Base-by-base conservation (phyloP, 2,113 vertebrate genomes). In the Oreochromis niloticus region DNA sequence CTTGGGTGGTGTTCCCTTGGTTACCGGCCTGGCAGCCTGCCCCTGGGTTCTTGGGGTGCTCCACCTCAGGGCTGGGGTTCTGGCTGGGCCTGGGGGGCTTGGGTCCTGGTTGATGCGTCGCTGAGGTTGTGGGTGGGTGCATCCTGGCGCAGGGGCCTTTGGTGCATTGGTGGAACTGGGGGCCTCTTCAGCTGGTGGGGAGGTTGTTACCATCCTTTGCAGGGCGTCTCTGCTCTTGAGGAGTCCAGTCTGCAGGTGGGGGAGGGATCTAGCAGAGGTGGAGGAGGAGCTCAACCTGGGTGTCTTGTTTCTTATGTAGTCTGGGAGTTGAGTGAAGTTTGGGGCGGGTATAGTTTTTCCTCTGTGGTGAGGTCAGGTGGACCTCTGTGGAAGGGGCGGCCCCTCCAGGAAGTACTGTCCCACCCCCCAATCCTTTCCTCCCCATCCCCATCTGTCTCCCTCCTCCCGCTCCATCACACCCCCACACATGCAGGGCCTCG, bases 381-480 rank as follows among this genome's bases (percentile, higher is more conserved):
- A 61, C 57, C 57, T 61, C 30, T 61, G 14, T 61, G 57, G 30
- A 27, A 32, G 27, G 57, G 3, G 30, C 16, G 0, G 57, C 8
- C 1, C 52, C 8, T 61, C 14, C 27, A 32, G 30, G 57, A 0
- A 61, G 57, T 59, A 59, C 7, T 59, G 0, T 0, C 56, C 56
- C 24, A 59, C 2, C 4, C 56, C 52, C 56, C n/a, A 16, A 3
- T 52, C 48, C 17, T 52, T 52, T 59, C 56, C 55, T 14, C 6
- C 11, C 24, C 54, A 22, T 7, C 54, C 54, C n/a, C 4, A 16
- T 57, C 56, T 30, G 27, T 59, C 27, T 59, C 57, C 57, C 57
- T 32, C 57, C 27, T 59, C 57, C 57, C 2, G 0, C 24, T 59
- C 24, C 27, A 59, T 32, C 56, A 59, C 56, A 0, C 24, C 56